phyloP scores from a whole-genome alignment of 2,888 invertebrate species.

The Serrognathus titanus region DNA sequence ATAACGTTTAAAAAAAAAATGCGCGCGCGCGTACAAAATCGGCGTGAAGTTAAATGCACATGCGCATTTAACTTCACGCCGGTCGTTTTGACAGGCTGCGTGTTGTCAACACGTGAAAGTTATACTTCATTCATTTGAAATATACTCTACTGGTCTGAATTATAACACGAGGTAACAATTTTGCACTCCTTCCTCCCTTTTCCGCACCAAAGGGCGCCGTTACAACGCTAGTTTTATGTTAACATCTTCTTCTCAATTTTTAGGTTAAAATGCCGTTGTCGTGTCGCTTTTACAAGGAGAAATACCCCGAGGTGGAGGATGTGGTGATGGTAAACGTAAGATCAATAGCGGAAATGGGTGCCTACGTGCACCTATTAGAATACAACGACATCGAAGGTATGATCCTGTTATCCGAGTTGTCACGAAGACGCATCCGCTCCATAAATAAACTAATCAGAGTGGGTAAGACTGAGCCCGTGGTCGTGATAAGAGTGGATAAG shows the following conservation, averaged over 20 bases:
- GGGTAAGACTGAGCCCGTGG: conserved; percentile 97
- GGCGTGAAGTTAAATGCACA: too few relatives aligned
- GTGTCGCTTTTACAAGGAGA: conserved; percentile 96
- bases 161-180: too few relatives aligned
- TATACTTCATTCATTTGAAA: too few relatives aligned
- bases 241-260: conserved; percentile 5
- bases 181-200: too few relatives aligned
- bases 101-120: too few relatives aligned
- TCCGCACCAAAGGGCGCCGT: too few relatives aligned
- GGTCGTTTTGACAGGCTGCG: too few relatives aligned
- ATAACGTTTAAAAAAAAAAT: too few relatives aligned
- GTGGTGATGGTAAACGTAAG: conserved; percentile 99
- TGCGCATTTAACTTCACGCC: too few relatives aligned
- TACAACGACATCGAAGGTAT: conserved; percentile 99
- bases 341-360: conserved; percentile 99
- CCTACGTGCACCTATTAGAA: conserved; percentile 95
- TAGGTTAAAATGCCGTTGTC: conserved; percentile 74
- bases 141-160: too few relatives aligned
- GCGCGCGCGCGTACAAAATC: too few relatives aligned
- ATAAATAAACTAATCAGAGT: conserved; percentile 99
- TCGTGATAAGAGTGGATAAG: conserved; percentile 98
- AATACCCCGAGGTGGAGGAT: conserved; percentile 98
- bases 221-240: not conserved
- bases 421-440: conserved; percentile 96
- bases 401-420: conserved; percentile 97